phyloP scores from a whole-genome alignment of 2,888 invertebrate genomes.

The Salpingus planirostris region DNA sequence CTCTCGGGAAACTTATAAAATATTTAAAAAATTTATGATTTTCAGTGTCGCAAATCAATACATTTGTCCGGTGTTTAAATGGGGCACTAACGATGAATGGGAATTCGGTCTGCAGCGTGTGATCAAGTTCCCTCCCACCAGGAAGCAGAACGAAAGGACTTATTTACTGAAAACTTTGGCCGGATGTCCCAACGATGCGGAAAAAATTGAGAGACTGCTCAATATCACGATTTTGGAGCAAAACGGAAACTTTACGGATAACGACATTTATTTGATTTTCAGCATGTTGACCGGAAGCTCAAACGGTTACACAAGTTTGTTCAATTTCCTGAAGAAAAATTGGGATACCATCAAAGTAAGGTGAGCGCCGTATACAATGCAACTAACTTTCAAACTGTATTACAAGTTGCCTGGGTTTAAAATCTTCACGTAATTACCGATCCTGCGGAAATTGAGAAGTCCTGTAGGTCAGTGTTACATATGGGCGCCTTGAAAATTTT shows the following conservation, averaged over 20 bases:
- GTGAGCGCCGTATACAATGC: no score
- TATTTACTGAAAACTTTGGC: constrained; percentile 69
- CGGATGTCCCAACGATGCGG: constrained; percentile 65
- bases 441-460: no score
- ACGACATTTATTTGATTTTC: constrained; percentile 65
- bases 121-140: constrained; percentile 61
- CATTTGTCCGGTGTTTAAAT: constrained; percentile 74
- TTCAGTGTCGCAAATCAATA: constrained; percentile 63
- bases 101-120: constrained; percentile 71
- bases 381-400: no score
- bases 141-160: constrained; percentile 66
- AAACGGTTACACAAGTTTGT: constrained; percentile 62
- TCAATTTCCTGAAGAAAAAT: constrained; percentile 61
- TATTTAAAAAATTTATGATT: no score
- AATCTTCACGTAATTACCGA: no score
- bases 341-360: constrained; percentile 60
- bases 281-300: constrained; percentile 65
- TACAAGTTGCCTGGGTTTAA: no score
- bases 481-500: no score
- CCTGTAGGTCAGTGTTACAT: no score
- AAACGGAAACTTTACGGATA: constrained; percentile 66
- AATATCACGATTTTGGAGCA: constrained; percentile 61
- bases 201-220: constrained; percentile 57
- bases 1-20: neutral
- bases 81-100: constrained; percentile 74